A percentile compares a stretch with the other conserved stretches of the same genome.
Evolutionary conservation across 2,888 invertebrate species (phyloP).

Genomic region (Sphecodes monilicornis): DNA sequence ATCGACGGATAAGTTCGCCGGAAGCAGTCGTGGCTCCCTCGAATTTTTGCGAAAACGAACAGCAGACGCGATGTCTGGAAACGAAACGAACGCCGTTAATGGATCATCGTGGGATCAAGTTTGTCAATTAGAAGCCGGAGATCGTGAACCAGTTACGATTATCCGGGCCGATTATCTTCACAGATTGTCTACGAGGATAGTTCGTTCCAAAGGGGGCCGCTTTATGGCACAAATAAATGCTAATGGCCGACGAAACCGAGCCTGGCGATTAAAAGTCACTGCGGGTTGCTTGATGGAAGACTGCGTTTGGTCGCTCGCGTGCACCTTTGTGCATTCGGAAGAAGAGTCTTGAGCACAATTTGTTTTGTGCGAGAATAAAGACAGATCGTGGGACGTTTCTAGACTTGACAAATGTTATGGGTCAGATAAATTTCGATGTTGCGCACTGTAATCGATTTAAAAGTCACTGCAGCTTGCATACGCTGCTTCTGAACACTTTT

Average conservation of each 20-base stretch:
- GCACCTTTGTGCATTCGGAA: background rate
- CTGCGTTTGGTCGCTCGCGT: background rate
- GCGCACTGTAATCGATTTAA: background rate
- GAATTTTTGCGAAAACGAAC: background rate
- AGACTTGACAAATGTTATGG: background rate
- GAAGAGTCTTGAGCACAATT: background rate
- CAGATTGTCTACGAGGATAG: background rate
- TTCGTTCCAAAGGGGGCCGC: constrained; percentile 35
- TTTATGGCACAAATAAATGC: constrained; percentile 68
- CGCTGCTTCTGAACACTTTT: background rate
- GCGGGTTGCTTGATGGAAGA: background rate
- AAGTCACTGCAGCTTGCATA: background rate
- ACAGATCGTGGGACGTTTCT: too few species aligned
- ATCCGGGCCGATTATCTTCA: background rate
- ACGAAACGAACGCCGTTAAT: background rate
- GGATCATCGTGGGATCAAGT: background rate
- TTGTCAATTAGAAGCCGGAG: background rate
- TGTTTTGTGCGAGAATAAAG: background rate
- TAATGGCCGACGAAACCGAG: constrained; percentile 36
- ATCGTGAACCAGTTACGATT: background rate
- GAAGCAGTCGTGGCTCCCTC: background rate
- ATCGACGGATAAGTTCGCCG: background rate
- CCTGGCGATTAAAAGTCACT: background rate
- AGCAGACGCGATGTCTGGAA: background rate
- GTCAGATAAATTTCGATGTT: background rate